These are phyloP conservation scores for Apodemia arnacis DNA, from an alignment of 2,888 invertebrate genomes.

Conservation along the genomic window DNA sequence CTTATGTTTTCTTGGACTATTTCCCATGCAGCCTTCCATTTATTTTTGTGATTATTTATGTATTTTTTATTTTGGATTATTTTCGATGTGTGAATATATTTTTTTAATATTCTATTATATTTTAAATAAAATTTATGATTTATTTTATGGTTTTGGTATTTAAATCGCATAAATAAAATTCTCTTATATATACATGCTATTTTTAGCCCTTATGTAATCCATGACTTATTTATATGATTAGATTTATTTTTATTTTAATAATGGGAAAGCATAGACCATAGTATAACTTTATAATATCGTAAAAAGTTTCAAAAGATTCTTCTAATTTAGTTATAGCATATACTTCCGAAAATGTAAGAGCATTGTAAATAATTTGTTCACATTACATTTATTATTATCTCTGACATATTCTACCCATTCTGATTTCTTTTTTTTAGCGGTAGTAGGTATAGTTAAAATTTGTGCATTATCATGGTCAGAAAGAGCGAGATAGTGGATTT, in stretches of 20 bases:
- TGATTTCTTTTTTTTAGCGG: background rate
- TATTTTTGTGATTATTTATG: slow-evolving; percentile 26
- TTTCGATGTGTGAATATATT: slow-evolving; percentile 28
- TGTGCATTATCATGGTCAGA: slow-evolving; percentile 37
- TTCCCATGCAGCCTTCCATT: slow-evolving; percentile 29
- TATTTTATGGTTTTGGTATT: background rate
- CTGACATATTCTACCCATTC: slow-evolving; percentile 14
- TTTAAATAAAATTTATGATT: background rate
- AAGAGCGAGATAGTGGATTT: slow-evolving; percentile 60
- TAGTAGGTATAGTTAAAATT: background rate
- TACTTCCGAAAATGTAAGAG: slow-evolving; percentile 5
- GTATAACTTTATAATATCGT: background rate
- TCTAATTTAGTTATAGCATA: background rate
- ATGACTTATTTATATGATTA: background rate
- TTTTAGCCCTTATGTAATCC: background rate
- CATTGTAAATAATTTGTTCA: background rate
- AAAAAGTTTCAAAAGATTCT: background rate
- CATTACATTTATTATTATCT: slow-evolving; percentile 5
- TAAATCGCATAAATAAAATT: background rate
- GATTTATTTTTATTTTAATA: slow-evolving; percentile 5
- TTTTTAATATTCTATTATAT: no score
- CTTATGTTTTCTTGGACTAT: slow-evolving; percentile 12
- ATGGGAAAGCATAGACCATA: slow-evolving; percentile 1
- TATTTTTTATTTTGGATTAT: slow-evolving; percentile 22
- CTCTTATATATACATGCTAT: background rate